Evolutionary conservation across 2,888 invertebrate species (phyloP), one percentile per base, ranked within the genome.

Genomic region (Craniophora ligustri): DNA sequence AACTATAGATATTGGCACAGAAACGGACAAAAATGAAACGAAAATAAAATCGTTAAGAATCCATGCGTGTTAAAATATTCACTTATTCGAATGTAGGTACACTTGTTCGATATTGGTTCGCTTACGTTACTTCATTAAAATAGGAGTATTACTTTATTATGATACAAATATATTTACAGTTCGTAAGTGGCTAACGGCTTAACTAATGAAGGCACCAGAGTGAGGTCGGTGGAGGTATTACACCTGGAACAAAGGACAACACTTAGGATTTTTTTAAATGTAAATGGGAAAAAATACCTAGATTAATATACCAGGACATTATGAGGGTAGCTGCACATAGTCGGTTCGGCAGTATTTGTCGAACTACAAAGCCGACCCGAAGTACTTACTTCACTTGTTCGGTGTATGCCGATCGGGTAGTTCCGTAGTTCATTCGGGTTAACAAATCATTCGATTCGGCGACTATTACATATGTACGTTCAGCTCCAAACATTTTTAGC

Each of bases 221-320:
- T 92, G 91, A 92, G 92, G 92, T 92, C 92, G 92, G 92, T 91
- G 92, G 92, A 91, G 91, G 86, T 87, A 74, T 82, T 82, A 87
- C 79, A 89, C 78, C 92, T 91, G 89, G 10, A 78, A 63, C 39
- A 62, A 55, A 62, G 0, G 38, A 34, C 42, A 6, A 36, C n/a
- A 34, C 14, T 19, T 2, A 19, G 3, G 19, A 19, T 19, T 5
- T 19, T 5, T 19, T 4, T 19, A 1, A 19, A 4, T 6, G 6
- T 19, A 19, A 19, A 8, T 7, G 5, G 7, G 7, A 7, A 7
- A 21, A 8, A n/a, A n/a, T n/a, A n/a, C n/a, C n/a, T n/a, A n/a
- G n/a, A n/a, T n/a, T n/a, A n/a, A n/a, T n/a, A n/a, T n/a, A n/a
- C n/a, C n/a, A n/a, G n/a, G n/a, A n/a, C n/a, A n/a, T n/a, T n/a